A percentile compares a stretch with the other conserved stretches of the same genome.
These are phyloP conservation scores for Nephrotoma flavescens DNA, from an alignment of 2,888 invertebrate species.

Conservation along the genomic window DNA sequence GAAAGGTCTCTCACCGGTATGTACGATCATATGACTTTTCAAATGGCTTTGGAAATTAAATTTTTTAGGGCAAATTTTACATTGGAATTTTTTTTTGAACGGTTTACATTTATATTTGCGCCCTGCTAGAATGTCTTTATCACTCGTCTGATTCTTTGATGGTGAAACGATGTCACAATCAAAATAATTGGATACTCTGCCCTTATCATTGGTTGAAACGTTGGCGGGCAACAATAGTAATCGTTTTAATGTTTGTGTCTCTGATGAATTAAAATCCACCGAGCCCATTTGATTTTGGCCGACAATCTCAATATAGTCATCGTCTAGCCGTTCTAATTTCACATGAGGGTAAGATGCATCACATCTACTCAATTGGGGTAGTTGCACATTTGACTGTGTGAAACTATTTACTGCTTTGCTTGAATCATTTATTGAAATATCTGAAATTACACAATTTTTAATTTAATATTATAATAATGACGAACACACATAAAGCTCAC, in stretches of 20 bases:
- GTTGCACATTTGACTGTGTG: conserved; percentile 20
- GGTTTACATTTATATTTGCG: no score
- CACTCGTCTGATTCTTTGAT: conserved; percentile 42
- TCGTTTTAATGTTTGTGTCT: no score
- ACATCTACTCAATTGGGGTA: conserved; percentile 13
- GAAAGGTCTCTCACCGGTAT: conserved; percentile 80
- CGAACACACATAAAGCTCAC: neutral
- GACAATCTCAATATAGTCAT: conserved; percentile 12
- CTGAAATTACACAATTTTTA: neutral
- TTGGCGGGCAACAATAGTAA: conserved; percentile 29
- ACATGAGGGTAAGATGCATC: conserved; percentile 12
- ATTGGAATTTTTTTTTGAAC: conserved; percentile 49
- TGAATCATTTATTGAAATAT: neutral
- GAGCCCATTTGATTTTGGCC: conserved; percentile 37
- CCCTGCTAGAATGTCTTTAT: no score
- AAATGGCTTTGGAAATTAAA: conserved; percentile 89
- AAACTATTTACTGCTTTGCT: conserved; percentile 30
- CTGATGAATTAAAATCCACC: conserved; percentile 29
- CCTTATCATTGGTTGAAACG: conserved; percentile 4
- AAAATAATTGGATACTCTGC: neutral
- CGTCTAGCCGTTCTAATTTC: conserved; percentile 13
- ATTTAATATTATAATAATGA: neutral
- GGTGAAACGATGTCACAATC: conserved; percentile 18
- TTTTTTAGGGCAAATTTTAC: conserved; percentile 80
- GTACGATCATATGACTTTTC: conserved; percentile 75